Percentiles rank a stretch among this genome's conserved stretches.
Conservation (phyloP, 2,113 vertebrate species). For the Pterophyllum scalare region DNA sequence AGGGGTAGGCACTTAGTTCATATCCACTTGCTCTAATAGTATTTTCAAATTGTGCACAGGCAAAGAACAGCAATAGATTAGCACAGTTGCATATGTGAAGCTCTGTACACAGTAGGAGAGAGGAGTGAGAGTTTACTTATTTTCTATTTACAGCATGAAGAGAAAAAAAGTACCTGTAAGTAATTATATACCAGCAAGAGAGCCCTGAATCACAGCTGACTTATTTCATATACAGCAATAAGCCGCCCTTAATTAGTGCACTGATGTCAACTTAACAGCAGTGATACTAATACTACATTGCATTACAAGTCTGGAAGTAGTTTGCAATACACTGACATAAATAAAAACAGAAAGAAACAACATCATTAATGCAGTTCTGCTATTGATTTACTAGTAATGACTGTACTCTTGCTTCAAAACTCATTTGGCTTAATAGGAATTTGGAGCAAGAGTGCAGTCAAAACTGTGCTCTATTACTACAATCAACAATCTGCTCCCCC, state of each 20-base stretch:
- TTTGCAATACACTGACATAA: neutral
- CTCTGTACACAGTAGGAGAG: neutral
- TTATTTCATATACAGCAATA: neutral
- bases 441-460: too few relatives aligned
- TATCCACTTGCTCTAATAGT: neutral
- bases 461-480: too few relatives aligned
- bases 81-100: too few relatives aligned
- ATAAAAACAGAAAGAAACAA: neutral
- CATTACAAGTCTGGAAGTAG: rapidly evolving
- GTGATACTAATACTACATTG: neutral
- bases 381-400: neutral
- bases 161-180: neutral
- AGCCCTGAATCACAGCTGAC: neutral
- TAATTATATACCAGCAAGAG: neutral
- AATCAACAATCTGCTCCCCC: too few relatives aligned
- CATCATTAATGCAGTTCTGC: neutral
- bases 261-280: neutral
- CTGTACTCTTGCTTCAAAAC: neutral
- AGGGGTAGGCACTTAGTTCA: neutral
- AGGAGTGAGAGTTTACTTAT: neutral
- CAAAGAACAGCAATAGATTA: neutral
- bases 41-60: neutral
- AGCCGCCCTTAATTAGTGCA: neutral
- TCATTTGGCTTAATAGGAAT: neutral
- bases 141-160: neutral